These are phyloP conservation scores for Artibeus jamaicensis DNA, from an alignment of 2,797 vertebrate species.

Conservation along the genomic window DNA sequence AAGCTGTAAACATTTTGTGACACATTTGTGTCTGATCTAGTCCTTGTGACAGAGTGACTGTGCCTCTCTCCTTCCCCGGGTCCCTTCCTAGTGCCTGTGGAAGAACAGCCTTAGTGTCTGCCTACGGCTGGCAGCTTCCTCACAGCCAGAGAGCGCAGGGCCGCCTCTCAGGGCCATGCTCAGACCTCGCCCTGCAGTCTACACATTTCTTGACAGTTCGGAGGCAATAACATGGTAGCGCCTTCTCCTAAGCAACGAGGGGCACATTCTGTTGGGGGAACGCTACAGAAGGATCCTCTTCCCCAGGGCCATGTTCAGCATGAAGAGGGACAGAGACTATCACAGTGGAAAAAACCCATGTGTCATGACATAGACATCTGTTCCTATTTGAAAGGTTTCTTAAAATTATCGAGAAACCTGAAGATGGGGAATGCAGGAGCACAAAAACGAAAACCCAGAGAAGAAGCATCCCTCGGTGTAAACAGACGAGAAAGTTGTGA, in stretches of 20 bases:
- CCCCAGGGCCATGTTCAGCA: neutral
- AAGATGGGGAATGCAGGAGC: neutral
- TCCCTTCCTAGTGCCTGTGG: neutral
- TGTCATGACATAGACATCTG: neutral
- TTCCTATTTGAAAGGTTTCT: neutral
- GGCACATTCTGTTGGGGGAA: neutral
- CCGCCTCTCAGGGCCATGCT: neutral
- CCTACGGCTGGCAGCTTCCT: neutral
- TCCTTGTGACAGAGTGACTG: neutral
- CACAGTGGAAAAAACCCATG: neutral
- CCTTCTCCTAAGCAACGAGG: neutral
- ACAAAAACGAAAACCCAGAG: neutral
- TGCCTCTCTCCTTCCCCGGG: neutral
- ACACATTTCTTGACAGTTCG: neutral
- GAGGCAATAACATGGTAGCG: neutral
- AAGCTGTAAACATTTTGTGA: neutral
- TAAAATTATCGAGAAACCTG: neutral
- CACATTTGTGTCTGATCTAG: neutral
- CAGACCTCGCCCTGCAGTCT: neutral
- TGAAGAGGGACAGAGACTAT: neutral
- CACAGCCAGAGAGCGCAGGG: accelerated
- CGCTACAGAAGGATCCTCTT: neutral
- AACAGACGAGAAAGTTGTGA: neutral
- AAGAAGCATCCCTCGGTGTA: neutral
- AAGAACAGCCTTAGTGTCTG: neutral